Evolutionary conservation across 2,888 invertebrate genomes (phyloP).

Genomic region (Cataglyphis rosenhaueri): DNA sequence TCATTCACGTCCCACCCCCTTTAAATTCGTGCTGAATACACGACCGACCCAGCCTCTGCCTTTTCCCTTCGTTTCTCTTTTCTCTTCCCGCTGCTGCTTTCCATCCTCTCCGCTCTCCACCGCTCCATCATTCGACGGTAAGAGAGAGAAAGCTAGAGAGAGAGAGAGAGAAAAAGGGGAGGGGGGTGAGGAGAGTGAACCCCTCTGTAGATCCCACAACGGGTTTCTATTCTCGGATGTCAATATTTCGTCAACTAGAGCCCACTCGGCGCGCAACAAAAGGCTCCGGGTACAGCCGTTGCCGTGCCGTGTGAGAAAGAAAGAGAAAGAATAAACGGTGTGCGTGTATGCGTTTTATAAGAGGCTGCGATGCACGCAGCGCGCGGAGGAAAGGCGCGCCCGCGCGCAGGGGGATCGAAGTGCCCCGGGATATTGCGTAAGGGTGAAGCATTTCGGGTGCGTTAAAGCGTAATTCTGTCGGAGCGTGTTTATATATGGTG

Average conservation of each 20-base stretch:
- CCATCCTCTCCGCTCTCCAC: constrained; percentile 82
- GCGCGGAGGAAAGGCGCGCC: constrained; percentile 37
- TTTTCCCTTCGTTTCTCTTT: constrained; percentile 74
- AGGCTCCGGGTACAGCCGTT: constrained; percentile 67
- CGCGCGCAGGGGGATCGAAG: constrained; percentile 39
- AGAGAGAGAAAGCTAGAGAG: constrained; percentile 24
- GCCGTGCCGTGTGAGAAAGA: constrained; percentile 67
- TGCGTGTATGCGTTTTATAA: constrained; percentile 58
- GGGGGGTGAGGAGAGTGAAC: constrained; percentile 53
- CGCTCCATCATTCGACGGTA: constrained; percentile 51
- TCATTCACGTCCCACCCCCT: constrained; percentile 73
- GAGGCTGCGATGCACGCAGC: constrained; percentile 58
- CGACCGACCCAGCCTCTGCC: constrained; percentile 83
- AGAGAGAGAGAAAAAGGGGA: constrained; percentile 42
- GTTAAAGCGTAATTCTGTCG: constrained; percentile 11
- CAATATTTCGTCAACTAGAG: constrained; percentile 84
- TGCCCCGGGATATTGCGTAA: constrained; percentile 34
- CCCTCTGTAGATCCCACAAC: constrained; percentile 71
- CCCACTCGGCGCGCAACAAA: constrained; percentile 80
- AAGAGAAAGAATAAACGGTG: constrained; percentile 43
- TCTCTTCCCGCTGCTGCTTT: constrained; percentile 81
- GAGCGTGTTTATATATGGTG: neutral
- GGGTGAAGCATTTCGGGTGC: constrained; percentile 26
- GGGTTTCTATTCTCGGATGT: constrained; percentile 84
- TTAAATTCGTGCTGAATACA: constrained; percentile 73